phyloP scores from a whole-genome alignment of 1,140 invertebrate genomes.

The Anadara kagoshimensis region DNA sequence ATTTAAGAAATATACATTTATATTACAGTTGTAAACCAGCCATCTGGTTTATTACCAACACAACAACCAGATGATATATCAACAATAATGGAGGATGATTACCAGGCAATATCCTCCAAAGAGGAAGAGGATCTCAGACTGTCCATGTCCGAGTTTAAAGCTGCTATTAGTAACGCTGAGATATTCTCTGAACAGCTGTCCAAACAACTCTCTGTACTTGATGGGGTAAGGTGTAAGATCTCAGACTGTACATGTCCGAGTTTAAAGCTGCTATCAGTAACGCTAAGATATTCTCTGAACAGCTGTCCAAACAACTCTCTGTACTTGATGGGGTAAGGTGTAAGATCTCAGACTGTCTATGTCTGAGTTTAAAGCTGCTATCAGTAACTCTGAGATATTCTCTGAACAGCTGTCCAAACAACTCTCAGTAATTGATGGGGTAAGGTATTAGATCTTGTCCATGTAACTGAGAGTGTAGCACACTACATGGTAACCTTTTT shows the following conservation, averaged over 20 bases:
- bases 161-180: slow-evolving; percentile 89
- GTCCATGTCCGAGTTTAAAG: slow-evolving; percentile 84
- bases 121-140: slow-evolving; percentile 86
- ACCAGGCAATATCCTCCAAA: slow-evolving; percentile 87
- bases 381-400: slow-evolving; percentile 90
- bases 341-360: slow-evolving; percentile 83
- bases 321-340: slow-evolving; percentile 85
- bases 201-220: slow-evolving; percentile 86
- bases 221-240: slow-evolving; percentile 83
- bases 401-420: slow-evolving; percentile 88
- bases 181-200: slow-evolving; percentile 88
- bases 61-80: slow-evolving; percentile 56
- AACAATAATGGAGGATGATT: slow-evolving; percentile 77
- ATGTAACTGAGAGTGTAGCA: too few relatives aligned
- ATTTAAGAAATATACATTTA: too few relatives aligned
- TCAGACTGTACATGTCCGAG: slow-evolving; percentile 82
- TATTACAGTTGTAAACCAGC: slow-evolving; percentile 25
- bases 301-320: slow-evolving; percentile 86
- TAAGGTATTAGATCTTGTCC: too few relatives aligned
- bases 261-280: slow-evolving; percentile 89
- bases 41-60: slow-evolving; percentile 37
- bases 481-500: too few relatives aligned
- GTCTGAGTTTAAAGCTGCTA: slow-evolving; percentile 84
- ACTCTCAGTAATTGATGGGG: slow-evolving; percentile 87
- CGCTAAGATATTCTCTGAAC: slow-evolving; percentile 90